Evolutionary conservation across 2,888 invertebrate species (phyloP), one percentile per base, ranked within the genome.

Genomic region (Nowickia ferox): DNA sequence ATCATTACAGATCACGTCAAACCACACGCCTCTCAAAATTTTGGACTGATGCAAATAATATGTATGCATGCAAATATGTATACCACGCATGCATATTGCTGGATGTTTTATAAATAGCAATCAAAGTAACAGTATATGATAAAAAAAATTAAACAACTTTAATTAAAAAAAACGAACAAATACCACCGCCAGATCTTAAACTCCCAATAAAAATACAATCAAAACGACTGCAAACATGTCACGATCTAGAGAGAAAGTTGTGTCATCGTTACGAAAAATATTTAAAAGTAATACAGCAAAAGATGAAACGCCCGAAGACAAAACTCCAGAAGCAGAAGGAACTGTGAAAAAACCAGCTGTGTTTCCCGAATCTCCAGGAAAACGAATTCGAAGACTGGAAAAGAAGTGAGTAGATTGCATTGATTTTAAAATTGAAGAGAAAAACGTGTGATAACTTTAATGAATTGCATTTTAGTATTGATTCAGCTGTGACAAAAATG

Each of bases 231-330:
- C 17, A 68, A 80, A 38, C 19, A 84, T 86, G 83, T 96, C 96
- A 88, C 95, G 96, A 88, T 96, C 96, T 46, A 96, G 96, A 93
- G 96, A 97, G 91, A 96, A 96, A 94, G 95, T 97, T 86, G 95
- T 96, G 42, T 96, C 96, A 40, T 96, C 96, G 71, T 95, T 97
- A 93, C 94, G 96, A 88, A 96, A 96, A 93, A 93, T 97, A 88
- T 96, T 97, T 92, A 95, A 96, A 88, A 95, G 96, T 65, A 91
- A 87, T 90, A 96, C 53, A 40, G 72, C 68, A 51, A 85, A 85
- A 57, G 83, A 90, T 85, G 87, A 80, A 71, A 71, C 30, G 95
- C 59, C 75, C 94, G 90, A 74, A 88, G 95, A 19, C 95, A 95
- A 83, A 65, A 76, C 72, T 61, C 71, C 87, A 42, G 87, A 87